Evolutionary conservation across 2,113 vertebrate species (phyloP), one percentile per base, ranked within the genome.

Genomic region (Pholis gunnellus): DNA sequence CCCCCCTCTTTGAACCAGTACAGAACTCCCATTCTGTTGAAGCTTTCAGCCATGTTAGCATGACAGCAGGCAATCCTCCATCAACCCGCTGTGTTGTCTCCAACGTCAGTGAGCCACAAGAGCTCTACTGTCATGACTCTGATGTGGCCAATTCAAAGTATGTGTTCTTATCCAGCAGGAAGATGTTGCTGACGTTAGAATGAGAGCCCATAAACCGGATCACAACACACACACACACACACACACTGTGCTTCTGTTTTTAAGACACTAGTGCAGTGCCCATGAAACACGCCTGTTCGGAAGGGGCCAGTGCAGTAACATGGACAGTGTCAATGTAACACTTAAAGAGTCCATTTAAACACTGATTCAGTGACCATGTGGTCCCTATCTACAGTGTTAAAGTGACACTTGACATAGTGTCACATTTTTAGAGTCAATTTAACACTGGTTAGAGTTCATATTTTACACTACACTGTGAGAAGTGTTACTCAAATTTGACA

Each of bases 11-110:
- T 76, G 29, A 72, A 34, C 34, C 14, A 61, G 74, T 14, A 82
- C 70, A 84, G 42, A 75, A 22, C 67, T 42, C 54, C 52, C 44
- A 77, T 87, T 89, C 67, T 85, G 50, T 73, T 52, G 36, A 54
- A 50, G 75, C 81, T 54, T 7, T 84, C 71, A 82, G 36, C 75
- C 82, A 18, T 82, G 79, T 69, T 66, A 36, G 68, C 61, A 46
- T 78, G 73, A 75, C 57, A 69, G 46, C 61, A 79, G 75, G 52
- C 48, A 44, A 42, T 40, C 42, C 27, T 27, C 38, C 48, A 67
- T 86, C 48, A 63, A 22, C 65, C 69, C 29, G 72, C 85, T 82
- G 78, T 66, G 66, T 59, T 66, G 17, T 65, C 25, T 52, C 57
- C 79, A 68, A 13, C 73, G 40, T 66, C 54, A 69, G 38, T 67